These are phyloP conservation scores for Rousettus leschenaultii DNA, from an alignment of 2,113 vertebrate species.

Conservation along the genomic window DNA sequence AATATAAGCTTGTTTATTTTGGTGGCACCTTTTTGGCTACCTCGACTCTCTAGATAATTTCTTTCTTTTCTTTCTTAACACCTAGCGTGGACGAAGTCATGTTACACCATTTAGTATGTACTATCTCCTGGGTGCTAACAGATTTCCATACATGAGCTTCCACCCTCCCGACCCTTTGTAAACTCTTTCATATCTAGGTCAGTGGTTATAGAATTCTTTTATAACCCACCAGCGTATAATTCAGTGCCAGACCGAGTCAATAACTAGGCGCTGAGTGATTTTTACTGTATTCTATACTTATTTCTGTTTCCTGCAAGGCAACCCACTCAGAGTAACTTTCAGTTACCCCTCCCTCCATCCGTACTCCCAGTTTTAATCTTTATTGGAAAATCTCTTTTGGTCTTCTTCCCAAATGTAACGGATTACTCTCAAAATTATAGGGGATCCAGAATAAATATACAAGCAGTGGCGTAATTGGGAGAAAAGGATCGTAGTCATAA, in stretches of 20 bases:
- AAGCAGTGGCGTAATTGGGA: not conserved
- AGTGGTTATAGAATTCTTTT: not conserved
- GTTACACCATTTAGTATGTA: not conserved
- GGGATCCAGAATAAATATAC: not conserved
- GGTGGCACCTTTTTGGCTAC: not conserved
- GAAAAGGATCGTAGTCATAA: not conserved
- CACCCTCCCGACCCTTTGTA: not conserved
- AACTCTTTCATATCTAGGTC: not conserved
- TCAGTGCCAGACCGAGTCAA: not conserved
- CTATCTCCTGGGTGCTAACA: not conserved
- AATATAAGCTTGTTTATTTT: not conserved
- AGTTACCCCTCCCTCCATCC: not conserved
- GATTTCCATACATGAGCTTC: not conserved
- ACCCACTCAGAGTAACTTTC: not conserved
- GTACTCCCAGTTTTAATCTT: not conserved
- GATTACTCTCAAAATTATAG: not conserved
- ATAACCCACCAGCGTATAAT: not conserved
- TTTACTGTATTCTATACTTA: not conserved
- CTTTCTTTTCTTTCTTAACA: not conserved
- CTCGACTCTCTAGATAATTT: not conserved
- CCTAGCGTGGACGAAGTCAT: not conserved
- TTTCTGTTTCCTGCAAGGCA: slow-evolving; percentile 25
- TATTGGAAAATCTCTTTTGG: not conserved
- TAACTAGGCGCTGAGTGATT: not conserved
- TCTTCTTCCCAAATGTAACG: not conserved